These are phyloP conservation scores for Emydura subglobosa DNA, from an alignment of 2,113 vertebrate genomes.

Conservation along the genomic window DNA sequence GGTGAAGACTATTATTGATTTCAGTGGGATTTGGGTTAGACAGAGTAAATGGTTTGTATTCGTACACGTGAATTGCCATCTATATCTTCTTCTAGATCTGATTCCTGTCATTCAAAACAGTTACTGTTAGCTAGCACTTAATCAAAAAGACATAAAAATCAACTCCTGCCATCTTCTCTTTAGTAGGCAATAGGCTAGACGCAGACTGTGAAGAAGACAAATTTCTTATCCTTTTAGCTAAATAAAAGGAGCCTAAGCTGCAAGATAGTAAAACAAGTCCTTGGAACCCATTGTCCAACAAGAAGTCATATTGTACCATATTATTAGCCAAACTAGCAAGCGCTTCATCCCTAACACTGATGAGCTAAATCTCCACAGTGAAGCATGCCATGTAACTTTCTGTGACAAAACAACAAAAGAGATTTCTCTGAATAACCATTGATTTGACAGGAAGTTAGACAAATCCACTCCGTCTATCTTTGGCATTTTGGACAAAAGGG, in stretches of 20 bases:
- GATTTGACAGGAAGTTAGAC: slow-evolving; percentile 58
- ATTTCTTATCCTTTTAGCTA: slow-evolving; percentile 1
- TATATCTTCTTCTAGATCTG: background rate
- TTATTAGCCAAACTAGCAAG: background rate
- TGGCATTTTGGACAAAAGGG: slow-evolving; percentile 33
- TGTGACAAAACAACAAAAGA: slow-evolving; percentile 41
- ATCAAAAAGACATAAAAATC: background rate
- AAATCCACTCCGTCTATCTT: slow-evolving; percentile 27
- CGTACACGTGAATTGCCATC: background rate
- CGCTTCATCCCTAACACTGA: background rate
- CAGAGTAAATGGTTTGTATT: background rate
- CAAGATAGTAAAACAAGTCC: slow-evolving; percentile 1
- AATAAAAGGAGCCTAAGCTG: background rate
- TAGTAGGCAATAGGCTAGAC: background rate
- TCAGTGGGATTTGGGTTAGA: background rate
- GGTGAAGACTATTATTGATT: background rate
- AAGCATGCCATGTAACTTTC: background rate
- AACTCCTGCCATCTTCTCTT: background rate
- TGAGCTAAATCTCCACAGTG: slow-evolving; percentile 9
- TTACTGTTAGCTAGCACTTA: slow-evolving; percentile 3
- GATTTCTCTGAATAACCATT: slow-evolving; percentile 54
- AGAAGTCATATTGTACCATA: background rate
- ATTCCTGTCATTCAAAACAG: background rate
- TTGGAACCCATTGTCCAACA: slow-evolving; percentile 3
- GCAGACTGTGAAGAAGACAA: background rate